Evolutionary conservation across 2,113 vertebrate genomes (phyloP).

Genomic region (Calypte anna): DNA sequence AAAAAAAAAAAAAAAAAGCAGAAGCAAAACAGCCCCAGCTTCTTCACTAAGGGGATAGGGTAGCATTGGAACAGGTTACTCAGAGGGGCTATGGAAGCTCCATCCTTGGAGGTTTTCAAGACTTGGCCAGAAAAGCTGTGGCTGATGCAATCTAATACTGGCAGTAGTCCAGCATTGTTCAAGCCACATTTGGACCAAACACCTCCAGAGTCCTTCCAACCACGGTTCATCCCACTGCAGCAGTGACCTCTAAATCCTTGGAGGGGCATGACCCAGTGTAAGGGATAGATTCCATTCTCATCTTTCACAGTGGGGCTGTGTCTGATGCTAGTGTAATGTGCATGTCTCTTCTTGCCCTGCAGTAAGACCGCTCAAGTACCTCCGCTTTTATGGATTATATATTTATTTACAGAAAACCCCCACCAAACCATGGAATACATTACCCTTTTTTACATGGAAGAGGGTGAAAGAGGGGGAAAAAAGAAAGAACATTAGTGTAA

Average conservation of each 20-base stretch:
- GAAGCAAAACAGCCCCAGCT: background rate
- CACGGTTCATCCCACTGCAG: background rate
- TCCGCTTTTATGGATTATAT: background rate
- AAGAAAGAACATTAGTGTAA: background rate
- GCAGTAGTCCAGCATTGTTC: background rate
- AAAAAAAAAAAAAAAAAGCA: background rate
- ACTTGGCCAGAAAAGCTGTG: background rate
- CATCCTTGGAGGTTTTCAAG: background rate
- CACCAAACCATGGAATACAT: too few species aligned
- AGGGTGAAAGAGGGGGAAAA: background rate
- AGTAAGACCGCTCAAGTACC: background rate
- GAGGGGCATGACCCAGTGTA: background rate
- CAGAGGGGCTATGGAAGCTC: background rate
- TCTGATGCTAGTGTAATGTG: background rate
- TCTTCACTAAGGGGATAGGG: background rate
- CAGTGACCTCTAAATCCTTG: background rate
- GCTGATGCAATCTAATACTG: background rate
- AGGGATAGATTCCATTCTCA: background rate
- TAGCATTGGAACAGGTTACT: background rate
- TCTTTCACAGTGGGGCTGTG: background rate
- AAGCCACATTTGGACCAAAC: background rate
- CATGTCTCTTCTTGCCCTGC: background rate
- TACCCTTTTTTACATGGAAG: background rate
- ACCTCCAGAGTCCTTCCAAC: background rate
- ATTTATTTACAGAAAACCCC: background rate